Percentiles rank a stretch among this genome's conserved stretches.
These are phyloP conservation scores for Drosophila bunnanda DNA, from an alignment of 2,888 invertebrate species.

Conservation along the genomic window DNA sequence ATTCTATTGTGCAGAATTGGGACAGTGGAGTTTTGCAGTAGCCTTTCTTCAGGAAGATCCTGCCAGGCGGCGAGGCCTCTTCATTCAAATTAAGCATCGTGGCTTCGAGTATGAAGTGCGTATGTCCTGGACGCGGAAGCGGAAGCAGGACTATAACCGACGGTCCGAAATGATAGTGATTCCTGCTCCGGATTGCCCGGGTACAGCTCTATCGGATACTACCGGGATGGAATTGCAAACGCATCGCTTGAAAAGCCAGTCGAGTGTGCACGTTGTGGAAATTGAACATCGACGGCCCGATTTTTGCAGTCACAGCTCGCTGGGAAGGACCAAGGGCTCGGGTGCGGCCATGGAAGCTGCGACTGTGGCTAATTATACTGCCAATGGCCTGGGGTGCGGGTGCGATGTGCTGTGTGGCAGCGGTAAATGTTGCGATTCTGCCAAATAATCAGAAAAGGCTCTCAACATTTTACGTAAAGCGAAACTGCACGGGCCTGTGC, in stretches of 20 bases:
- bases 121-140: neutral
- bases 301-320: conserved; percentile 38
- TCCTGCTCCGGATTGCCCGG: conserved; percentile 5
- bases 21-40: too few relatives aligned
- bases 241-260: conserved; percentile 53
- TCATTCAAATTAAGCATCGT: conserved; percentile 2
- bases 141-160: neutral
- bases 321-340: neutral
- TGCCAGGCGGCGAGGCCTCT: neutral
- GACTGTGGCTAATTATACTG: conserved; percentile 62
- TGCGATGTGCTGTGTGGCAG: conserved; percentile 12
- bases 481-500: conserved; percentile 57
- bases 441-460: conserved; percentile 79
- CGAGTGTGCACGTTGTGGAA: conserved; percentile 44
- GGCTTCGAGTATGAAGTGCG: neutral
- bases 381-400: conserved; percentile 32
- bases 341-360: conserved; percentile 7
- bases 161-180: neutral
- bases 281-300: conserved; percentile 38
- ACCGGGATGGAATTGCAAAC: conserved; percentile 19
- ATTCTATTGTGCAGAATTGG: too few relatives aligned
- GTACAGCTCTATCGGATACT: conserved; percentile 16
- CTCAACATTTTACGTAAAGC: conserved; percentile 66
- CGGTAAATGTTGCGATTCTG: conserved; percentile 70
- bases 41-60: neutral